phyloP scores from a whole-genome alignment of 2,797 vertebrate genomes.

The Scomberomorus guttatus region DNA sequence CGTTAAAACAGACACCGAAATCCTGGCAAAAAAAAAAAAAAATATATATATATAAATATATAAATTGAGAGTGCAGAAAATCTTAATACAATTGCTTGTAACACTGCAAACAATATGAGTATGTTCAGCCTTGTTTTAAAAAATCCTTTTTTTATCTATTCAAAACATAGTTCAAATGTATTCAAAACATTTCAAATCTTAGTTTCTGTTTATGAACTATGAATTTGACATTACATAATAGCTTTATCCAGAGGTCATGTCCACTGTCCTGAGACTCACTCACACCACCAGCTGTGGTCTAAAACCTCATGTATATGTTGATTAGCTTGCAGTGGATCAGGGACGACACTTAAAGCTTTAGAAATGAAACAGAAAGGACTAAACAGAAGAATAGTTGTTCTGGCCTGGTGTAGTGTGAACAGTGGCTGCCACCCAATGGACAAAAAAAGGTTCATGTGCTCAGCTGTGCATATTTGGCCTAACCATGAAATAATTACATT shows the following conservation, averaged over 20 bases:
- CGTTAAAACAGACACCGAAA: neutral
- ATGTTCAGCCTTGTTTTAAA: neutral
- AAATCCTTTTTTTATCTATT: neutral
- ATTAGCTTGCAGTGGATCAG: neutral
- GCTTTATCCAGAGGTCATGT: neutral
- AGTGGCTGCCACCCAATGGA: constrained; percentile 52
- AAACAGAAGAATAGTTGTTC: constrained; percentile 7
- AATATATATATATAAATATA: no score
- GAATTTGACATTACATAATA: no score
- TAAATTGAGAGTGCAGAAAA: neutral
- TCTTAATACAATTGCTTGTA: neutral
- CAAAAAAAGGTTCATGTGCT: constrained; percentile 54
- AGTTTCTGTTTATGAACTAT: neutral
- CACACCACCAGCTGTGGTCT: neutral
- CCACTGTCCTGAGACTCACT: neutral
- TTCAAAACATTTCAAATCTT: neutral
- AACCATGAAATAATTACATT: neutral
- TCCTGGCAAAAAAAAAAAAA: neutral
- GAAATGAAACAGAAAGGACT: constrained; percentile 6
- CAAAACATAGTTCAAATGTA: neutral
- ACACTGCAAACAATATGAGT: neutral
- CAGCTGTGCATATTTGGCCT: constrained; percentile 8
- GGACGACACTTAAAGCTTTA: neutral
- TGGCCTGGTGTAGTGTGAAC: constrained; percentile 28
- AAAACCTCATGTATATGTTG: neutral